Percentiles rank a stretch among this genome's conserved stretches.
These are phyloP conservation scores for Chaetophractus vellerosus DNA, from an alignment of 2,797 vertebrate genomes.

Conservation along the genomic window DNA sequence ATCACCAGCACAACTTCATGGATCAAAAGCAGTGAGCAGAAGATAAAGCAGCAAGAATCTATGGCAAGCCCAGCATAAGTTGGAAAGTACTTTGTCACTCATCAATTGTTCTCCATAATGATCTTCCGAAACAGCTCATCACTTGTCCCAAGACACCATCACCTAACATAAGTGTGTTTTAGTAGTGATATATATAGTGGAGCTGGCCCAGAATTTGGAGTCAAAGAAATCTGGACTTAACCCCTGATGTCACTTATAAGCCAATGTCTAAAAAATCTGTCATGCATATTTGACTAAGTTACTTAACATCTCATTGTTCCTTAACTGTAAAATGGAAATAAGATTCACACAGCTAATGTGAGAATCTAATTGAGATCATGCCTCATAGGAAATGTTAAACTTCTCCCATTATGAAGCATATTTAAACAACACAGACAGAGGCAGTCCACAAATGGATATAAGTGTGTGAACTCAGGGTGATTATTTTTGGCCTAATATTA, in stretches of 20 bases:
- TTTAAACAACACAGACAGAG: not conserved
- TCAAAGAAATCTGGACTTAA: constrained; percentile 17
- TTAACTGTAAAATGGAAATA: constrained; percentile 51
- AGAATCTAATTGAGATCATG: constrained; percentile 36
- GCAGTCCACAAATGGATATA: not conserved
- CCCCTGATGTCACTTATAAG: not conserved
- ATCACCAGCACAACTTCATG: not conserved
- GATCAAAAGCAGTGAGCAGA: not conserved
- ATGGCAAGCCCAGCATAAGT: not conserved
- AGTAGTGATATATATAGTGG: not conserved
- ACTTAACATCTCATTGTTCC: not conserved
- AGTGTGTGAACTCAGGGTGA: not conserved
- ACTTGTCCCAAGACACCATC: not conserved
- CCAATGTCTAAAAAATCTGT: not conserved
- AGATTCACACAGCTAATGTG: not conserved
- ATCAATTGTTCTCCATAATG: not conserved
- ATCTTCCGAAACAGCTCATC: not conserved
- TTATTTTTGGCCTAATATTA: not conserved
- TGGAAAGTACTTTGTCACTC: constrained; percentile 26
- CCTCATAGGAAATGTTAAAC: not conserved
- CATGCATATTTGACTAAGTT: not conserved
- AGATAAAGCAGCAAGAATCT: not conserved
- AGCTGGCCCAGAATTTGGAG: constrained; percentile 17
- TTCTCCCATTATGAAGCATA: not conserved
- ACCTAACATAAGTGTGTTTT: not conserved